Percentiles rank a stretch among this genome's conserved stretches.
phyloP scores from a whole-genome alignment of 2,888 invertebrate species.

The Neuroscelio doddi region DNA sequence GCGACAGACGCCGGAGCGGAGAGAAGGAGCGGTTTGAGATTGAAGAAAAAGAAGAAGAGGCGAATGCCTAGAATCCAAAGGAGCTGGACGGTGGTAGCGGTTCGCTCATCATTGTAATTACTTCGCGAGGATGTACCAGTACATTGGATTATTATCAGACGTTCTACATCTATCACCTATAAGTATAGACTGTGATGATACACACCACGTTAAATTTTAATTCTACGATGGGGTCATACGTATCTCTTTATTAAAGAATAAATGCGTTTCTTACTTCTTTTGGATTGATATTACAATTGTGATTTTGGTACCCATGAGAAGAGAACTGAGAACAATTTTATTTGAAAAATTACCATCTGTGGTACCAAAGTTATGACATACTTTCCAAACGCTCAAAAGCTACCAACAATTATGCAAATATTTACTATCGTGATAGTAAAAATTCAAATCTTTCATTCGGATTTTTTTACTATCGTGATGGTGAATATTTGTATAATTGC shows the following conservation, averaged over 20 bases:
- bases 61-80: conserved; percentile 47
- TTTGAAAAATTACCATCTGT: too few relatives aligned
- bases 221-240: not conserved
- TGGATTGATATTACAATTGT: conserved; percentile 1
- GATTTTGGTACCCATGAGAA: too few relatives aligned
- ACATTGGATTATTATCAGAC: conserved; percentile 71
- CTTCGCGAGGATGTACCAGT: conserved; percentile 69
- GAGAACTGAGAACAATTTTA: too few relatives aligned
- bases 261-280: conserved; percentile 1
- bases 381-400: too few relatives aligned
- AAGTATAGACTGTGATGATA: conserved; percentile 59
- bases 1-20: conserved; percentile 35
- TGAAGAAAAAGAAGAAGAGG: conserved; percentile 31
- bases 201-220: conserved; percentile 1
- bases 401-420: too few relatives aligned
- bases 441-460: too few relatives aligned
- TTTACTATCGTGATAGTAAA: too few relatives aligned
- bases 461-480: too few relatives aligned
- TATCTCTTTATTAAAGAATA: conserved; percentile 6
- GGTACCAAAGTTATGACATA: too few relatives aligned
- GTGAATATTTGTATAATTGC: too few relatives aligned
- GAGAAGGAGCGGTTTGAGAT: conserved; percentile 26
- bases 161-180: conserved; percentile 68
- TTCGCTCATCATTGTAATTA: conserved; percentile 71
- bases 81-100: conserved; percentile 63